Evolutionary conservation across 2,113 vertebrate genomes (phyloP), one percentile per base, ranked within the genome.

Genomic region (Orthonyx spaldingii): DNA sequence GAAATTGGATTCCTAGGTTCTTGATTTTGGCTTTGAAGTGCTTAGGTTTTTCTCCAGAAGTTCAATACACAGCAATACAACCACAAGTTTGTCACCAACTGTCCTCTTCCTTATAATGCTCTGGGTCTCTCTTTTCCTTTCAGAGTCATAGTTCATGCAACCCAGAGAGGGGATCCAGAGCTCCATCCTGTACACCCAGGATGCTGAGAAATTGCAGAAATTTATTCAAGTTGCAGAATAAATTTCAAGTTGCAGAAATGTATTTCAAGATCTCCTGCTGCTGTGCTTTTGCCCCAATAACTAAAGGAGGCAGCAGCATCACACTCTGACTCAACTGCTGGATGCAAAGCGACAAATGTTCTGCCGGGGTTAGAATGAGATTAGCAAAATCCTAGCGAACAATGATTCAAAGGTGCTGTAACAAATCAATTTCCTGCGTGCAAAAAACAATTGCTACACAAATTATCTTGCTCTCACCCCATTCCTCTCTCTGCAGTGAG

Each of bases 331-430:
- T 87, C 59, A 89, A 30, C 44, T 11, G 9, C 68, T 37, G 77
- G 70, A 68, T 75, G 80, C 16, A 3, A 72, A 92, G 87, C 24
- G 2, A 70, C 78, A 84, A 94, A 64, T 3, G 11, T 49, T 93
- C 69, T 78, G 71, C 55, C 1, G 1, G 66, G 83, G 89, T 84
- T 87, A 46, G 77, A 96, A 97, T 87, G 64, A 94, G 91, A 97
- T 96, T 96, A 97, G 94, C 90, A 87, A 95, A 97, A 95, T 94
- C 94, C 90, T 71, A 50, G 2, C 1, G 91, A 95, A 93, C 89
- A 96, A 87, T 92, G 78, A 94, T 93, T 96, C 93, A 90, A 94
- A 96, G 83, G 85, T 95, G 76, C 91, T 85, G 88, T 92, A 95
- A 95, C 86, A 3, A 94, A 97, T 97, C 95, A 75, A 95, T 96